Evolutionary conservation across 2,888 invertebrate species (phyloP), one percentile per base, ranked within the genome.

Genomic region (Oxystoma pomonae): DNA sequence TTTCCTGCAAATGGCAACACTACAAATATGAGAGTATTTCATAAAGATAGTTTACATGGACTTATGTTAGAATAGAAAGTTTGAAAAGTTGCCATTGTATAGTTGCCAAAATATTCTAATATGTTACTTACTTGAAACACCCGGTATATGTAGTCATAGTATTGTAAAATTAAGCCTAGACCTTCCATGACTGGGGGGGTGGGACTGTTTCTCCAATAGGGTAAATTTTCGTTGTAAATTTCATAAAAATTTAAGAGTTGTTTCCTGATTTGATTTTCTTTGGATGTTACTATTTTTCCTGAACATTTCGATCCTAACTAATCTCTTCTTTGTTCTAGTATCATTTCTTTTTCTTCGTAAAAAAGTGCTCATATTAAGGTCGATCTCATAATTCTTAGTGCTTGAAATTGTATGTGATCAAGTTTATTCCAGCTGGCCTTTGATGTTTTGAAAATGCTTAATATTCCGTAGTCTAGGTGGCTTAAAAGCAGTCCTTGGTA

Each of bases 391-490:
- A 61, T 49, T 58, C 57, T 57, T 2, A 61, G 20, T 2, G 35
- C 52, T 57, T 61, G 57, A 16, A 19, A 61, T 19, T 20, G 50
- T n/a, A 57, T 52, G 7, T 35, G 35, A 20, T 61, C 16, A 5
- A 61, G 5, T 20, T 57, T 61, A 1, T 57, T 16, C 20, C 52
- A 1, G 2, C 22, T 55, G 7, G 17, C 55, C n/a, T 20, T 53
- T 60, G 51, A 51, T n/a, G 58, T 57, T 20, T 58, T 58, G 20
- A 21, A 20, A 0, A 61, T 53, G 16, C 49, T 20, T 12, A 50
- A 35, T 2, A 21, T 22, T 57, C 62, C 65, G 57, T 57, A 64
- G 1, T 66, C 66, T 19, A 68, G 59, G 17, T 66, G 68, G 0
- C 61, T 56, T 57, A 53, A 63, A 2, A 66, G 52, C 12, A 65